phyloP scores from a whole-genome alignment of 1,140 invertebrate species.

The Sminthurides bifidus region DNA sequence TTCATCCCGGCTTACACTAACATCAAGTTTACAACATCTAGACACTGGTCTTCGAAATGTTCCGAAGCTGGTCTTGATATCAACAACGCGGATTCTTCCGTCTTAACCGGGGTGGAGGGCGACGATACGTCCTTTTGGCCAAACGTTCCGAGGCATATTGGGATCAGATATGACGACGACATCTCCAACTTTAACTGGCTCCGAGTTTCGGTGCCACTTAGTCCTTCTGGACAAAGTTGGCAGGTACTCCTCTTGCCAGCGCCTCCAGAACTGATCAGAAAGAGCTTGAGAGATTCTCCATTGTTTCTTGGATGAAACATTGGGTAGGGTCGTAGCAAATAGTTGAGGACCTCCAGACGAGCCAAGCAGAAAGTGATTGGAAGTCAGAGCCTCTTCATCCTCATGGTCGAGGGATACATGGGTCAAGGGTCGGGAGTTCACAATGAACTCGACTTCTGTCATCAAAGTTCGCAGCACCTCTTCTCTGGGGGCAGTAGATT shows the following conservation, averaged over 20 bases:
- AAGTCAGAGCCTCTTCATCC: slow-evolving; percentile 32
- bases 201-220: background rate
- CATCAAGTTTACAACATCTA: slow-evolving; percentile 13
- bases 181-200: slow-evolving; percentile 2
- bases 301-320: background rate
- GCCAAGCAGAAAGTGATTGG: slow-evolving; percentile 21
- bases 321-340: background rate
- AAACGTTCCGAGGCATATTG: background rate
- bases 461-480: slow-evolving; percentile 10
- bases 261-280: slow-evolving; percentile 11
- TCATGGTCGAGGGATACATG: slow-evolving; percentile 31
- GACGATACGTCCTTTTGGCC: background rate
- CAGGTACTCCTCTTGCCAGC: slow-evolving; percentile 9
- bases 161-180: slow-evolving; percentile 10
- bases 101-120: slow-evolving; percentile 5
- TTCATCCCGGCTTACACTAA: too few species aligned
- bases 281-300: background rate
- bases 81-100: slow-evolving; percentile 5
- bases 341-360: background rate
- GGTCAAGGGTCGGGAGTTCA: slow-evolving; percentile 33
- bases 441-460: slow-evolving; percentile 30
- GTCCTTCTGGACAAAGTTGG: background rate
- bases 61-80: slow-evolving; percentile 9
- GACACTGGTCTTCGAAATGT: slow-evolving; percentile 6
- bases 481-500: background rate